Percentiles rank a stretch among this genome's conserved stretches.
Evolutionary conservation across 1,140 invertebrate genomes (phyloP).

Genomic region (Lanistes nyassanus): DNA sequence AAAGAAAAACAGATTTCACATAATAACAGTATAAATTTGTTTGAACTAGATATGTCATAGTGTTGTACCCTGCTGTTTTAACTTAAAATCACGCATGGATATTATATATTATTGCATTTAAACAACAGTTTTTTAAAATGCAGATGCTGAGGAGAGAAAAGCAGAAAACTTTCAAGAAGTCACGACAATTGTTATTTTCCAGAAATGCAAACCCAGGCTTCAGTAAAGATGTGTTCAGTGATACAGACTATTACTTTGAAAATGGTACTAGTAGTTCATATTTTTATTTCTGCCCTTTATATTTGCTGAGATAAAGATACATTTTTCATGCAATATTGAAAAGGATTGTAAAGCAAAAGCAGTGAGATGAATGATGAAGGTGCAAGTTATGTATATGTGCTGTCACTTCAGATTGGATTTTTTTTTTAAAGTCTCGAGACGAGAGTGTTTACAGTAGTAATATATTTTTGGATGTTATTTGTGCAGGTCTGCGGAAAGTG

Average conservation of each 20-base stretch:
- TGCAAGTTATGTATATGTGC: no score
- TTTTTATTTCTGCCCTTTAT: background rate
- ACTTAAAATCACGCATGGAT: no score
- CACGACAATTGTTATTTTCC: slow-evolving; percentile 24
- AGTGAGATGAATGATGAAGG: no score
- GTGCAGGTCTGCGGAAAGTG: slow-evolving; percentile 92
- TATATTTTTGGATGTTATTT: background rate
- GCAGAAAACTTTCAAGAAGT: slow-evolving; percentile 31
- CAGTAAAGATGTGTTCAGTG: slow-evolving; percentile 61
- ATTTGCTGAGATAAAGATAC: background rate
- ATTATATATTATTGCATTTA: no score
- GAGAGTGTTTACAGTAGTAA: no score
- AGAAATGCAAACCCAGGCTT: slow-evolving; percentile 38
- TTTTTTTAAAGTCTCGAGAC: no score
- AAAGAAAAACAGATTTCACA: no score
- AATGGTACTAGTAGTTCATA: slow-evolving; percentile 77
- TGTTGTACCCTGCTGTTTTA: no score
- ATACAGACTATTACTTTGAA: slow-evolving; percentile 96
- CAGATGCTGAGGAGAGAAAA: slow-evolving; percentile 31
- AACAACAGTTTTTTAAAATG: background rate
- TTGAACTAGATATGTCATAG: no score
- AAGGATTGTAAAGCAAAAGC: background rate
- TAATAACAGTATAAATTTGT: no score
- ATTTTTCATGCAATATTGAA: no score
- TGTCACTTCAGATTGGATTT: no score